phyloP scores from a whole-genome alignment of 2,113 vertebrate species.

The Meriones unguiculatus region DNA sequence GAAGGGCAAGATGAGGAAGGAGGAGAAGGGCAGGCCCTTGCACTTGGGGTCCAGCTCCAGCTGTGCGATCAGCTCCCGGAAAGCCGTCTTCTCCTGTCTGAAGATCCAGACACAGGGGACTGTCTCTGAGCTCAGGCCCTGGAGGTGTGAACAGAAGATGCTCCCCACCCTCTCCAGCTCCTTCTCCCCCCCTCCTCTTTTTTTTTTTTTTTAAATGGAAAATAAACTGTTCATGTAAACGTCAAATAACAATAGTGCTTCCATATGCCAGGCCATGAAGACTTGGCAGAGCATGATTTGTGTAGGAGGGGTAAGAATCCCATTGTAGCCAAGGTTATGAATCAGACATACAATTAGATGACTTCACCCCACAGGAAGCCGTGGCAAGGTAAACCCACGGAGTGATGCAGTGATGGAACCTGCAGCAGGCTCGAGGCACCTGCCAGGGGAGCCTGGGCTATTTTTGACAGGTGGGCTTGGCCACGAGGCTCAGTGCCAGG shows the following conservation, averaged over 20 bases:
- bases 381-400: constrained; percentile 77
- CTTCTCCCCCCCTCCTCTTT: not conserved
- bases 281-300: constrained; percentile 49
- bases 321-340: constrained; percentile 80
- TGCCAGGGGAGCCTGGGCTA: constrained; percentile 33
- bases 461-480: not conserved
- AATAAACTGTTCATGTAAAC: constrained; percentile 71
- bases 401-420: constrained; percentile 44
- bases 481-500: not conserved
- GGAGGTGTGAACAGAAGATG: not conserved
- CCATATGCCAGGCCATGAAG: constrained; percentile 70
- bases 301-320: constrained; percentile 78
- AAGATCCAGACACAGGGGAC: constrained; percentile 46
- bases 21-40: constrained; percentile 95
- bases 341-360: constrained; percentile 78
- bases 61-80: constrained; percentile 92
- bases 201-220: constrained; percentile 67
- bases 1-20: constrained; percentile 98
- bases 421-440: constrained; percentile 31
- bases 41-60: constrained; percentile 95
- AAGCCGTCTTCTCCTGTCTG: constrained; percentile 95
- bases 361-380: constrained; percentile 76
- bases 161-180: constrained; percentile 4
- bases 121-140: not conserved
- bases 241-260: constrained; percentile 55